A percentile compares a stretch with the other conserved stretches of the same genome.
phyloP scores from a whole-genome alignment of 2,797 vertebrate genomes.

The Sparidentex hasta region DNA sequence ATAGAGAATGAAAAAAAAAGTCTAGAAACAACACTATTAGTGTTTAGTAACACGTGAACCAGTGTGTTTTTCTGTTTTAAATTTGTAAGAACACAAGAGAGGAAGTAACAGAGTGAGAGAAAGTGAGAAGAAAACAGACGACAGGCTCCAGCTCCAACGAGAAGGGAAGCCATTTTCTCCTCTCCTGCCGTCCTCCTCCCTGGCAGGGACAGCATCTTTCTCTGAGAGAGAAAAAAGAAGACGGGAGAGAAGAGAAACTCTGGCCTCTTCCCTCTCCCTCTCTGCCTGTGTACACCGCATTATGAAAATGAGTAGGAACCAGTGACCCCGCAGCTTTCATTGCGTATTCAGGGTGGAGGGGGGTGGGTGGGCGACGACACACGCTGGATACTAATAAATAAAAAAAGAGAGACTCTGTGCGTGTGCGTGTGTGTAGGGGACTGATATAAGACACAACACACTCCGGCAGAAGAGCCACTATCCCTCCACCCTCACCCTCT shows the following conservation, averaged over 20 bases:
- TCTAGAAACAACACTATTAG: conserved; percentile 5
- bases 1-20: neutral
- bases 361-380: conserved; percentile 44
- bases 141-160: conserved; percentile 34
- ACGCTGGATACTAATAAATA: conserved; percentile 82
- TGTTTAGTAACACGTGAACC: neutral
- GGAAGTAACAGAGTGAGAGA: neutral
- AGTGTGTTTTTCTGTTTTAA: neutral
- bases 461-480: conserved; percentile 23
- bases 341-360: conserved; percentile 80
- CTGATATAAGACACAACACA: conserved; percentile 53
- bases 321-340: conserved; percentile 83
- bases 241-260: conserved; percentile 34
- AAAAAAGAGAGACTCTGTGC: conserved; percentile 31
- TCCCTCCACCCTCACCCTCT: neutral
- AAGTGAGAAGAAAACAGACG: conserved; percentile 9
- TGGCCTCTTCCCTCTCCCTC: conserved; percentile 29
- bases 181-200: conserved; percentile 30
- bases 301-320: conserved; percentile 76
- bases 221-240: conserved; percentile 34
- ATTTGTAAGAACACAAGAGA: conserved; percentile 7
- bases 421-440: conserved; percentile 14
- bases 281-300: conserved; percentile 61
- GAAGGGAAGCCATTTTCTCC: conserved; percentile 75
- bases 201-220: conserved; percentile 31